Conservation (phyloP, 2,113 vertebrate genomes). For the Tringa solitaria region DNA sequence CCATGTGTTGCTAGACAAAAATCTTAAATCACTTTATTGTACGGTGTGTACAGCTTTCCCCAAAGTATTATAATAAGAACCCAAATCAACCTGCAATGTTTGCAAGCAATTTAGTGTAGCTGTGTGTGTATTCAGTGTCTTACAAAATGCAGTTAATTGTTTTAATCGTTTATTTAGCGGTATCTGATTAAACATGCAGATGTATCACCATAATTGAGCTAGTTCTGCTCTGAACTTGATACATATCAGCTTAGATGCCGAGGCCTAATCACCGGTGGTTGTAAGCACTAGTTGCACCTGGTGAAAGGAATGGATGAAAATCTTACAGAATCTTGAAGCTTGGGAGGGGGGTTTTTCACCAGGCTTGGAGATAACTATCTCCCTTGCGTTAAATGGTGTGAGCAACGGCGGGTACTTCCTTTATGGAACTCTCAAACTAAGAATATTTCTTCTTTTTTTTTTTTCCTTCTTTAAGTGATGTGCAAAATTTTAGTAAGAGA, state of each 20-base stretch:
- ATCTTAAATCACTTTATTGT: not conserved
- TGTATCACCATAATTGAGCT: not conserved
- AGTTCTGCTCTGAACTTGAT: not conserved
- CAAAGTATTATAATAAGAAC: not conserved
- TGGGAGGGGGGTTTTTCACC: not conserved
- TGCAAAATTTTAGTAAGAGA: not conserved
- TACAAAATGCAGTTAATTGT: conserved; percentile 17
- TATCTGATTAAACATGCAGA: conserved; percentile 6
- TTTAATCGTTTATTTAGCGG: conserved; percentile 20
- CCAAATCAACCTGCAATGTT: not conserved
- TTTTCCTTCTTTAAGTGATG: not conserved
- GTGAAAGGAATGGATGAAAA: not conserved
- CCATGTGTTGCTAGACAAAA: not conserved
- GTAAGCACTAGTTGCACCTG: not conserved
- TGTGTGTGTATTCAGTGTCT: not conserved
- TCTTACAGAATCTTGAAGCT: not conserved
- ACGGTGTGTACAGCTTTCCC: not conserved
- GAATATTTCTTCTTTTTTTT: not conserved
- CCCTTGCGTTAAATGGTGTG: not conserved
- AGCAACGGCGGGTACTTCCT: not conserved
- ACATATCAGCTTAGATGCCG: not conserved
- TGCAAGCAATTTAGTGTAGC: not conserved
- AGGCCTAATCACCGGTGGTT: not conserved
- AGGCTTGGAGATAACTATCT: not conserved
- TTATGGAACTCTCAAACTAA: not conserved